Base-by-base conservation (phyloP, 2,888 invertebrate species). In the Meloe dianella region DNA sequence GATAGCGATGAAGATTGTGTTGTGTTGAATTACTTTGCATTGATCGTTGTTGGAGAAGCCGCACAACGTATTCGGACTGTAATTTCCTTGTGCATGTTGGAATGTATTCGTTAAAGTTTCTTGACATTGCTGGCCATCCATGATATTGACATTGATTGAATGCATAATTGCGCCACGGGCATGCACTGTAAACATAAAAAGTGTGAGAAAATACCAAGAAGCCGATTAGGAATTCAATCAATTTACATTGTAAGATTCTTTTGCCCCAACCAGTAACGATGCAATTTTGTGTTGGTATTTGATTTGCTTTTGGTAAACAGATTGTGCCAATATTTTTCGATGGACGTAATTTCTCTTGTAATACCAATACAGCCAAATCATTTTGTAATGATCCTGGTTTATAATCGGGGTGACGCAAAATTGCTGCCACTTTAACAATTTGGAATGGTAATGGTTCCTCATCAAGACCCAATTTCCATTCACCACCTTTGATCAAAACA, bases 181-280 rank as follows among this genome's bases (percentile, higher is more conserved):
- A 73, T 93, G 91, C 66, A 91, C 94, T 94, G 84, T 17, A 83
- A 83, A 72, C 56, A 71, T 68, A 71, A 60, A 24, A 67, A 62
- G 20, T 30, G 67, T 17, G 4, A 41, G 22, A 62, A 29, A 62
- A 20, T n/a, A 38, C 14, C 12, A 17, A 6, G 17, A 61, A 22
- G 24, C 20, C 3, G 47, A 27, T 8, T 27, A 29, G 29, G 2
- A 12, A 8, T 12, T 30, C 60, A 62, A 60, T 79, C 87, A n/a
- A n/a, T n/a, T 87, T 85, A 94, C 94, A 88, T 88, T 91, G 90
- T 60, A 94, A 80, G 6, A 92, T 90, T 71, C 88, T 86, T 81
- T 94, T 93, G 73, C 94, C 94, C 93, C 94, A 95, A 60, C 94
- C 94, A 61, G 93, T 92, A 0, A 91, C 89, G 7, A 93, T 88